phyloP scores from a whole-genome alignment of 2,113 vertebrate genomes.

The Oncorhynchus mykiss region DNA sequence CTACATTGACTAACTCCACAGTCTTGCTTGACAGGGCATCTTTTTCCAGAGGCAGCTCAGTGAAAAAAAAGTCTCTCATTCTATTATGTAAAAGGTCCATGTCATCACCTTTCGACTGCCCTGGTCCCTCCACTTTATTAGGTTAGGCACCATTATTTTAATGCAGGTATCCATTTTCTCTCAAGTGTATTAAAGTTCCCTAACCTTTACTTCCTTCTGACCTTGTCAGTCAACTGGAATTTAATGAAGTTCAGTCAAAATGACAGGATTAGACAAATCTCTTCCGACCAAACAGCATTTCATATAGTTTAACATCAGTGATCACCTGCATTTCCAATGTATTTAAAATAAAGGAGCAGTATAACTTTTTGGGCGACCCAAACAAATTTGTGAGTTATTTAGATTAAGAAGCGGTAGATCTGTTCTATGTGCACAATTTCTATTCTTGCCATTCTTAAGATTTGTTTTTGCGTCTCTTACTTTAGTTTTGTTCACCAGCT shows the following conservation, averaged over 20 bases:
- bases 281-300: background rate
- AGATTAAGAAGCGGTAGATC: no score
- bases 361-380: no score
- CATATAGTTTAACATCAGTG: no score
- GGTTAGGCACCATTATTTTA: background rate
- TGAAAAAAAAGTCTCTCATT: background rate
- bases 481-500: no score
- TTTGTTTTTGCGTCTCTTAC: no score
- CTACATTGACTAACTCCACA: background rate
- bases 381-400: no score
- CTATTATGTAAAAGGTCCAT: slow-evolving; percentile 3
- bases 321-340: no score
- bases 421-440: no score
- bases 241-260: slow-evolving; percentile 1
- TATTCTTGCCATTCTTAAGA: no score
- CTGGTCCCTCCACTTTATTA: background rate
- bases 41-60: background rate
- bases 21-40: background rate
- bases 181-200: background rate
- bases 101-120: background rate
- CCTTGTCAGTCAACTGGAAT: slow-evolving; percentile 14
- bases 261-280: background rate
- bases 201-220: slow-evolving; percentile 3
- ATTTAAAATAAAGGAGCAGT: no score
- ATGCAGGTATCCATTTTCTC: background rate